Conservation (phyloP, 2,888 invertebrate species). For the Oxytorus armatus region DNA sequence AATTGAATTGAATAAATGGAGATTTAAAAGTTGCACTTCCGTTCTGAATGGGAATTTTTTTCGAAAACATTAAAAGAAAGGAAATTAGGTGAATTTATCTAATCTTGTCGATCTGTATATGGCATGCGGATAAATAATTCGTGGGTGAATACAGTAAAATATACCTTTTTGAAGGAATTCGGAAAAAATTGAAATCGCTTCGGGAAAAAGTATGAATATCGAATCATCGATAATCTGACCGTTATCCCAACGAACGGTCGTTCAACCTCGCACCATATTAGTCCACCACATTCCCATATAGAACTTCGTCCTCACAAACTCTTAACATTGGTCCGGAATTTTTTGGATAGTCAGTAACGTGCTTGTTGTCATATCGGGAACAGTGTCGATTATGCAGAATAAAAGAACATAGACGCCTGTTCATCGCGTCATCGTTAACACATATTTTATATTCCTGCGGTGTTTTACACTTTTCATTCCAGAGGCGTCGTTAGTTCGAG, state of each 20-base stretch:
- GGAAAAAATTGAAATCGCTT: neutral
- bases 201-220: neutral
- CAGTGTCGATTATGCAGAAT: too few species aligned
- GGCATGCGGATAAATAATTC: neutral
- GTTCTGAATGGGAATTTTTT: neutral
- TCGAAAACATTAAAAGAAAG: neutral
- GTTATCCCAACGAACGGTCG: slow-evolving; percentile 32
- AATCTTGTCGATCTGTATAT: too few species aligned
- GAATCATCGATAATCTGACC: slow-evolving; percentile 7
- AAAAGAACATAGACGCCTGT: too few species aligned
- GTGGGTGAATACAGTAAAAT: neutral
- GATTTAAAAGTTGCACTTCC: neutral
- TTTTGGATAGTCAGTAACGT: neutral
- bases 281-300: slow-evolving; percentile 1
- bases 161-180: neutral
- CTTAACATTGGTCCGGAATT: slow-evolving; percentile 3
- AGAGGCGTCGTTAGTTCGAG: too few species aligned
- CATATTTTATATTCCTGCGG: too few species aligned
- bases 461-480: too few species aligned
- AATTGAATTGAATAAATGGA: neutral
- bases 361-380: too few species aligned
- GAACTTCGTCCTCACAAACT: neutral
- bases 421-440: too few species aligned
- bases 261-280: slow-evolving; percentile 23
- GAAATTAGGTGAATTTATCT: too few species aligned